Conservation (phyloP, 2,113 vertebrate genomes). For the Pangasianodon hypophthalmus region DNA sequence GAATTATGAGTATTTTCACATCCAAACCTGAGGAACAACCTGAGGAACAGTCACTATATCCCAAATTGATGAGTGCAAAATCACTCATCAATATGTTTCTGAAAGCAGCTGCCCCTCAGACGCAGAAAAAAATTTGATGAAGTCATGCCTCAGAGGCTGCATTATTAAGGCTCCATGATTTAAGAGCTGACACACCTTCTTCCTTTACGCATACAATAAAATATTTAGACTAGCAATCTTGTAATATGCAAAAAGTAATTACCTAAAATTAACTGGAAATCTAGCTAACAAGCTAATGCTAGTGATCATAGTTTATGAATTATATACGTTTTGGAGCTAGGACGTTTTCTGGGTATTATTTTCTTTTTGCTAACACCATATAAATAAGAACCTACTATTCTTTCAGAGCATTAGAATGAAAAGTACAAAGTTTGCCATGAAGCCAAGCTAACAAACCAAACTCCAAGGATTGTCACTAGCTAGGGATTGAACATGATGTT, state of each 20-base stretch:
- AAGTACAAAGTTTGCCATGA: background rate
- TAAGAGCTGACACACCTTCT: background rate
- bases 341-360: background rate
- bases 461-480: background rate
- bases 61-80: background rate
- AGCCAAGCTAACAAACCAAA: background rate
- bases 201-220: background rate
- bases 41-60: background rate
- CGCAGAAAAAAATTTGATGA: background rate
- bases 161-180: background rate
- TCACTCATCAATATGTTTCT: background rate
- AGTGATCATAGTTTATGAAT: background rate
- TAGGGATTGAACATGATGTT: background rate
- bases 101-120: background rate
- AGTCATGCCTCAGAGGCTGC: background rate
- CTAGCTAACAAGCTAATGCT: background rate
- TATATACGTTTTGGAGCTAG: background rate
- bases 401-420: background rate
- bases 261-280: background rate
- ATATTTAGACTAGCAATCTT: background rate
- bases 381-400: background rate
- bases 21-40: background rate
- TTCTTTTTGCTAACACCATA: background rate
- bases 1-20: background rate
- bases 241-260: background rate